Evolutionary conservation across 2,888 invertebrate species (phyloP).

Genomic region (Sphecodes monilicornis): DNA sequence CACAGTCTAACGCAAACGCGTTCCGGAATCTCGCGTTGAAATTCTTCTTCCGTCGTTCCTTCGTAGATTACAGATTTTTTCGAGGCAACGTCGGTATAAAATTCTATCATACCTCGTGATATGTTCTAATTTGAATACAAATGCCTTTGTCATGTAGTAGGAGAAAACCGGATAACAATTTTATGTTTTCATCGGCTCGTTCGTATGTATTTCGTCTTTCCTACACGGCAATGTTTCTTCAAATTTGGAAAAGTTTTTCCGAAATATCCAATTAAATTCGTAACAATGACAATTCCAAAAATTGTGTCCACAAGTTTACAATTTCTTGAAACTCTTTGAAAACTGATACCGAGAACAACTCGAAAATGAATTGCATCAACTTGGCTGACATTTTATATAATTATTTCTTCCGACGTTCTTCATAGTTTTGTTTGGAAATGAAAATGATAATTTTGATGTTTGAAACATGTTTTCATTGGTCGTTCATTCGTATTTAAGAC

Average conservation of each 20-base stretch:
- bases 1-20: not conserved
- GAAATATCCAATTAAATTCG: too few species aligned
- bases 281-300: not conserved
- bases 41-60: conserved; percentile 28
- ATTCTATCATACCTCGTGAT: conserved; percentile 18
- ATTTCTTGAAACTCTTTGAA: too few species aligned
- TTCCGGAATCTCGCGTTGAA: not conserved
- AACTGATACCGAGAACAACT: too few species aligned
- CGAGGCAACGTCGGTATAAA: conserved; percentile 15
- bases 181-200: conserved; percentile 5
- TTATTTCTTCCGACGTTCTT: too few species aligned
- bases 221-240: not conserved
- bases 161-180: conserved; percentile 37
- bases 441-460: not conserved
- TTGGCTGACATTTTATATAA: too few species aligned
- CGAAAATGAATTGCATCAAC: too few species aligned
- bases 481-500: too few species aligned
- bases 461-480: not conserved
- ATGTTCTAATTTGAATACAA: conserved; percentile 50
- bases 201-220: not conserved
- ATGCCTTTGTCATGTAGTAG: conserved; percentile 27
- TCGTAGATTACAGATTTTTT: not conserved
- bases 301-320: too few species aligned
- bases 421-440: too few species aligned
- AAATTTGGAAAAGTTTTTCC: not conserved